These are phyloP conservation scores for Lanius collurio DNA, from an alignment of 2,113 vertebrate genomes.

Conservation along the genomic window DNA sequence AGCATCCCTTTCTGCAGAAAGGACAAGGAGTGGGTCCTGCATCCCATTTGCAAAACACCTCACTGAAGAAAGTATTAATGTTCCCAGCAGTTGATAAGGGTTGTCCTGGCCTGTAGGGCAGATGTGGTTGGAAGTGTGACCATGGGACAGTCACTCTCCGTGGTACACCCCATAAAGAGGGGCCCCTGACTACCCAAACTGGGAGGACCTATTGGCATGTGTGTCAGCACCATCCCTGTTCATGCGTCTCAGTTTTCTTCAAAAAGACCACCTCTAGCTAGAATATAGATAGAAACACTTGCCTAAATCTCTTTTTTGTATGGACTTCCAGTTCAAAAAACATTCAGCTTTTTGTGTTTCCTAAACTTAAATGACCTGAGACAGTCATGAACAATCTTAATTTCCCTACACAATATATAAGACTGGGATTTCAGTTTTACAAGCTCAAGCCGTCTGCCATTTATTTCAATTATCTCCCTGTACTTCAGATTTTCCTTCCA, in stretches of 20 bases:
- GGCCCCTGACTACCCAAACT: not conserved
- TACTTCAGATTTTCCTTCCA: not conserved
- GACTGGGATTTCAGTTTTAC: not conserved
- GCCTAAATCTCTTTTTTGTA: not conserved
- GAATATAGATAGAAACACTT: not conserved
- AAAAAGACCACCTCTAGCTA: not conserved
- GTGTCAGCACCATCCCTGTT: not conserved
- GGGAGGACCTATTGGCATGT: not conserved
- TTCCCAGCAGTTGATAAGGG: not conserved
- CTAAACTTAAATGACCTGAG: not conserved
- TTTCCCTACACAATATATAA: not conserved
- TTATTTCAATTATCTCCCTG: not conserved
- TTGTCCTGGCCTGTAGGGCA: not conserved
- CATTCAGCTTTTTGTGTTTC: not conserved
- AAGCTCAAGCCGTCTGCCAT: not conserved
- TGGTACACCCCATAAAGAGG: not conserved
- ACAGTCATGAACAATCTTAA: not conserved
- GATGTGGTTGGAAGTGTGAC: rapidly evolving
- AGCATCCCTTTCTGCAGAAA: not conserved
- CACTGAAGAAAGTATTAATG: not conserved
- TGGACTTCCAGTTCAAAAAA: not conserved
- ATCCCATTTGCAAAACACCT: not conserved
- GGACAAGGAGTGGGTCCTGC: not conserved
- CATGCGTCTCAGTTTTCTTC: rapidly evolving
- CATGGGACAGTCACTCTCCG: not conserved